Base-by-base conservation (phyloP, 2,113 vertebrate genomes). In the Herpailurus yagouaroundi region DNA sequence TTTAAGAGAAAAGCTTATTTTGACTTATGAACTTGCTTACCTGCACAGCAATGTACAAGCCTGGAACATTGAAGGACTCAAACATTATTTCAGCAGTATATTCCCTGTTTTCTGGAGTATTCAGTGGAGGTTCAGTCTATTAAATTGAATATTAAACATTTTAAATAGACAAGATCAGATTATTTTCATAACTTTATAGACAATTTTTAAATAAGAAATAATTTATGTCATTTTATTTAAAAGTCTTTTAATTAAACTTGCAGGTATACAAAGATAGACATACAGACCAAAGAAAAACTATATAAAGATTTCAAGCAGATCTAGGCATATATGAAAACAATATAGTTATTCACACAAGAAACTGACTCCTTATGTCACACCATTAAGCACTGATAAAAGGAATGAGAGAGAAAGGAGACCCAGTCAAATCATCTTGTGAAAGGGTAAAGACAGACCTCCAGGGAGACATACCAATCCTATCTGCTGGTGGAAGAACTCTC, bases 21-120 rank as follows among this genome's bases (percentile, higher is more conserved):
- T 89, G 71, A 93, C 31, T 50, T 25, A 60, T 27, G 9, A 94
- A 89, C 8, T 69, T 7, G 73, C 98, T 98, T 98, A 99, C 99
- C 99, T 99, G 99, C 97, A 99, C 99, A 95, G 99, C 99, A 87
- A 99, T 99, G 98, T 99, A 99, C 93, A 99, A 99, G 68, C 99
- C 99, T 16, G 99, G 99, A 79, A 99, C 99, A 13, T 99, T 99
- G 98, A 99, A 99, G 89, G 99, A 99, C 98, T 99, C 99, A 0
- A 99, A 99, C 99, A 99, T 99, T 98, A 99, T 99, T 99, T 99
- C 99, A 68, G 99, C 99, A 79, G 99, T 99, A 99, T 99, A 99
- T 99, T 99, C 99, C 97, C 99, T 99, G 97, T 99, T 99, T 98
- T 99, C 99, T 76, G 99, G 99, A 92, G 99, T 99, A 99, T 99